phyloP scores from a whole-genome alignment of 1,140 invertebrate species.

The Drosophila arizonae region DNA sequence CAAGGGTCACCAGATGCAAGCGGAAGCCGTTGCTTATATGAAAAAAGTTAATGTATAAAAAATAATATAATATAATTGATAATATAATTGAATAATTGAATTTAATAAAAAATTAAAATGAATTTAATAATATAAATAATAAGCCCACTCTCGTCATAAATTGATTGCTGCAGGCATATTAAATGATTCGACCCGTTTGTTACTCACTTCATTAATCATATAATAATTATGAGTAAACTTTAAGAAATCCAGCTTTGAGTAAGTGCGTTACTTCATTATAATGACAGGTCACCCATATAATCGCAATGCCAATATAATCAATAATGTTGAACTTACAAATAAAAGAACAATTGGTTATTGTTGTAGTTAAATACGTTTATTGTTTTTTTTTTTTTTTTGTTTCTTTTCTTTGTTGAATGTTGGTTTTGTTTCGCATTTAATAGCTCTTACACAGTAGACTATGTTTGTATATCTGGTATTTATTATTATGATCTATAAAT shows the following conservation, averaged over 20 bases:
- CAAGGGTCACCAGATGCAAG: slow-evolving; percentile 88
- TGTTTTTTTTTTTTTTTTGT: slow-evolving; percentile 61
- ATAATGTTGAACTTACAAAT: not conserved
- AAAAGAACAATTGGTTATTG: slow-evolving; percentile 4
- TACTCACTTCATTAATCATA: too few relatives aligned
- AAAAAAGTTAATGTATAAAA: not conserved
- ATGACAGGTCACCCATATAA: too few relatives aligned
- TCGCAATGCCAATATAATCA: not conserved
- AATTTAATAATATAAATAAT: too few relatives aligned
- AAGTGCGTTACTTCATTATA: too few relatives aligned
- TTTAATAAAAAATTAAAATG: too few relatives aligned
- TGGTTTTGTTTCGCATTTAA: slow-evolving; percentile 61
- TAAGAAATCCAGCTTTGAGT: too few relatives aligned
- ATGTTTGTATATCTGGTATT: slow-evolving; percentile 60
- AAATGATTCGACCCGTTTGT: too few relatives aligned
- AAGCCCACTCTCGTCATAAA: too few relatives aligned
- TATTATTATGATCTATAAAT: slow-evolving; percentile 77
- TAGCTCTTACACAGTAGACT: slow-evolving; percentile 71
- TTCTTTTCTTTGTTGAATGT: slow-evolving; percentile 49
- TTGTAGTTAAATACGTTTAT: slow-evolving; percentile 78
- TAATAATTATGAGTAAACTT: too few relatives aligned
- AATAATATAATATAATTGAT: too few relatives aligned
- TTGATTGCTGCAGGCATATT: too few relatives aligned
- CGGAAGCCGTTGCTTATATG: slow-evolving; percentile 85
- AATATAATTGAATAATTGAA: too few relatives aligned